Conservation (phyloP, 2,797 vertebrate genomes). For the Microctenopoma steveboyesi region DNA sequence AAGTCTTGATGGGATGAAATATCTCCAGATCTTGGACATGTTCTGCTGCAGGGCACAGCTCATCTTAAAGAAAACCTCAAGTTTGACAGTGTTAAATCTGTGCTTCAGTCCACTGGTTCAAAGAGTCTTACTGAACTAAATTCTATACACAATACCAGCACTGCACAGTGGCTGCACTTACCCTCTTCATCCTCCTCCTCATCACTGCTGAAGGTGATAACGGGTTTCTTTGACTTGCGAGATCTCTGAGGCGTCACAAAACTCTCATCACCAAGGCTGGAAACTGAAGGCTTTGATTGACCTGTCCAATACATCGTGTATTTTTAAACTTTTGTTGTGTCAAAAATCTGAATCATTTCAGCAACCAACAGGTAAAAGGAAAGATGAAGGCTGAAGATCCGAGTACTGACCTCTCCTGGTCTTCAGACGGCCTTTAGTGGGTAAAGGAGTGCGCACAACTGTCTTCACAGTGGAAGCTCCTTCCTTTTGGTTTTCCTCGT, state of each 20-base stretch:
- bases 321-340: neutral
- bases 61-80: conserved; percentile 4
- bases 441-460: conserved; percentile 34
- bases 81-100: conserved; percentile 11
- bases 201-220: conserved; percentile 90
- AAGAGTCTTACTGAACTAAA: neutral
- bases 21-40: conserved; percentile 27
- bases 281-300: conserved; percentile 67
- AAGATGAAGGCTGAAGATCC: neutral
- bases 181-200: conserved; percentile 88
- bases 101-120: neutral
- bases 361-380: neutral
- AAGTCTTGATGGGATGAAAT: neutral
- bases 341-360: neutral
- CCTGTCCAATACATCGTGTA: conserved; percentile 46
- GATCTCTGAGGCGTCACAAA: conserved; percentile 84
- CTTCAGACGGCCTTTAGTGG: conserved; percentile 56
- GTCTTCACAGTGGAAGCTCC: conserved; percentile 50
- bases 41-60: conserved; percentile 27
- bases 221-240: conserved; percentile 73
- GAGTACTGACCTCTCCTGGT: conserved; percentile 73
- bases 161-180: conserved; percentile 23
- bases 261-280: conserved; percentile 62
- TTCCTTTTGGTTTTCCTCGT: conserved; percentile 52
- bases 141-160: too few relatives aligned